A percentile compares a stretch with the other conserved stretches of the same genome.
Conservation (phyloP, 2,113 vertebrate genomes). For the Chauna torquata region DNA sequence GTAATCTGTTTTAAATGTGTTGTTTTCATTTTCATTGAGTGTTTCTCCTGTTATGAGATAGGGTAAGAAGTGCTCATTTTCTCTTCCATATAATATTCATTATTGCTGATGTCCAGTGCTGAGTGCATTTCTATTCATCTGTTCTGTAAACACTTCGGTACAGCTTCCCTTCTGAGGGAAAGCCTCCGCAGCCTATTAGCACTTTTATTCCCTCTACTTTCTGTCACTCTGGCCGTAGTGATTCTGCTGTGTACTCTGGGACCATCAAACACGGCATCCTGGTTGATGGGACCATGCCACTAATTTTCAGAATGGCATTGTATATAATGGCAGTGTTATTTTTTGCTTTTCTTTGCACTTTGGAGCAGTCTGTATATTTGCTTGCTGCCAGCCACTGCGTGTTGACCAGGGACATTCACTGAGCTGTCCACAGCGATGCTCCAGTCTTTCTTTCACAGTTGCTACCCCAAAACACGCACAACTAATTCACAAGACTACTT, state of each 20-base stretch:
- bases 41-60: background rate
- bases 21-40: slow-evolving; percentile 36
- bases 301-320: slow-evolving; percentile 6
- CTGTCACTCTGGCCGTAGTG: background rate
- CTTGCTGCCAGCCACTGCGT: background rate
- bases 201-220: background rate
- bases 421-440: background rate
- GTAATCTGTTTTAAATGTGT: slow-evolving; percentile 6
- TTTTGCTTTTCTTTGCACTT: background rate
- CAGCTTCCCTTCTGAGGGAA: background rate
- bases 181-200: background rate
- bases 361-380: background rate
- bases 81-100: background rate
- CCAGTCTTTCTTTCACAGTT: background rate
- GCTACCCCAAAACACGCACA: too few relatives aligned
- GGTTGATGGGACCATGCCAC: background rate
- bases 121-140: slow-evolving; percentile 20
- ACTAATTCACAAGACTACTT: background rate
- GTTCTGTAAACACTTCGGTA: slow-evolving; percentile 1
- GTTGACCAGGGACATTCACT: background rate
- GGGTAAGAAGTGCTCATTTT: background rate
- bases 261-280: background rate
- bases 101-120: background rate
- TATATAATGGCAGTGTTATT: background rate
- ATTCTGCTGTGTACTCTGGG: background rate